A percentile compares a stretch with the other conserved stretches of the same genome.
Conservation (phyloP, 2,888 invertebrate species). For the Spilarctia lutea region DNA sequence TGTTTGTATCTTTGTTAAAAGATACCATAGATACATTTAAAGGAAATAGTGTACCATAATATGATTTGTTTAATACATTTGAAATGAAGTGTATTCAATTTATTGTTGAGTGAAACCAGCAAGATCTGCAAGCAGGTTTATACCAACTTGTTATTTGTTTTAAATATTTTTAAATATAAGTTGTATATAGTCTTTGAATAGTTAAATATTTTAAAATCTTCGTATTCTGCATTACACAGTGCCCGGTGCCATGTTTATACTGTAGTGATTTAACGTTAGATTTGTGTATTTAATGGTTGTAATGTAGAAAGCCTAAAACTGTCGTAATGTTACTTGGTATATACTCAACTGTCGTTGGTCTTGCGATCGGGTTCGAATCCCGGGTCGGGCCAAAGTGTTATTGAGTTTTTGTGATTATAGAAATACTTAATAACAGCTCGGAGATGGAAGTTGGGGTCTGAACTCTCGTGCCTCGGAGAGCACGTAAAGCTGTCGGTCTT, state of each 20-base stretch:
- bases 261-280: conserved; percentile 48
- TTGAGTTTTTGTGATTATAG: too few species aligned
- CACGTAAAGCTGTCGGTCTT: too few species aligned
- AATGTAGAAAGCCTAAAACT: conserved; percentile 1
- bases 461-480: too few species aligned
- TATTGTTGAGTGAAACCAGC: background rate
- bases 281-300: conserved; percentile 38
- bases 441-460: too few species aligned
- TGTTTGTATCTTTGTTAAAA: too few species aligned
- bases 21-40: background rate
- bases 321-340: conserved; percentile 34
- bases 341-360: conserved; percentile 6
- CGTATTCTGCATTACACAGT: conserved; percentile 41
- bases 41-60: background rate
- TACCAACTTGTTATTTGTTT: conserved; percentile 1
- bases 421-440: too few species aligned
- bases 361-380: too few species aligned
- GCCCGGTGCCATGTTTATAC: conserved; percentile 66
- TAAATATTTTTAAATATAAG: background rate
- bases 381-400: too few species aligned
- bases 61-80: background rate
- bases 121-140: background rate
- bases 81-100: background rate
- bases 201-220: background rate
- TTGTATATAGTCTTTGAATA: background rate